Percentiles rank a stretch among this genome's conserved stretches.
Evolutionary conservation across 2,797 vertebrate genomes (phyloP).

Genomic region (Emydoidea blandingii): DNA sequence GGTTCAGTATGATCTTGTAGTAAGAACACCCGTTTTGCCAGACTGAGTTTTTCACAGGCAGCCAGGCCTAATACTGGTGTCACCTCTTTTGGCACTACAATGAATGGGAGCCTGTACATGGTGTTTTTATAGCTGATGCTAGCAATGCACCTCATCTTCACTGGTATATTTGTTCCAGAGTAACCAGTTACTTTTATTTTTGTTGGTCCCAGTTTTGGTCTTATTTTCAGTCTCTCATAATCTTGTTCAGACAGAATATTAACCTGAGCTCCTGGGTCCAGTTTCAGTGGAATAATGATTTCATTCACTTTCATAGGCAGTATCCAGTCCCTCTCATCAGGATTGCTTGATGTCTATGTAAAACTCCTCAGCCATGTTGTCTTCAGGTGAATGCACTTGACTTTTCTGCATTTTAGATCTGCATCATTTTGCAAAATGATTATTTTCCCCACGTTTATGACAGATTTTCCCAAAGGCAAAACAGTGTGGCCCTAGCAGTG

Average conservation of each 20-base stretch:
- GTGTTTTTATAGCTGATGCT: background rate
- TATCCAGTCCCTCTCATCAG: background rate
- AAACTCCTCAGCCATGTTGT: background rate
- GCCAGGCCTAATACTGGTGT: background rate
- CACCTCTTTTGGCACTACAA: background rate
- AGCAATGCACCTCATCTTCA: background rate
- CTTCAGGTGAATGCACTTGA: background rate
- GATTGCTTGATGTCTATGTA: background rate
- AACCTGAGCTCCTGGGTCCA: background rate
- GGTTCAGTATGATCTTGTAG: background rate
- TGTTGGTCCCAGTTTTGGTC: background rate
- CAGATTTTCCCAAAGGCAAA: background rate
- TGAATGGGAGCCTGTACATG: background rate
- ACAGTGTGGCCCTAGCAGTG: background rate
- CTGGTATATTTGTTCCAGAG: background rate
- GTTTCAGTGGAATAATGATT: background rate
- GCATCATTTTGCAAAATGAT: background rate
- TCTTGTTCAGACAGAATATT: background rate
- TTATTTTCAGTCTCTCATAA: background rate
- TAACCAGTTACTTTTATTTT: background rate
- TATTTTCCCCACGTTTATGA: background rate
- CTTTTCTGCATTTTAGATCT: background rate
- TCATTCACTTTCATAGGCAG: background rate
- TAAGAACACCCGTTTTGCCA: background rate
- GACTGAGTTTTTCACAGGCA: background rate